Percentiles rank a stretch among this genome's conserved stretches.
phyloP scores from a whole-genome alignment of 2,888 invertebrate species.

The Polia nebulosa region DNA sequence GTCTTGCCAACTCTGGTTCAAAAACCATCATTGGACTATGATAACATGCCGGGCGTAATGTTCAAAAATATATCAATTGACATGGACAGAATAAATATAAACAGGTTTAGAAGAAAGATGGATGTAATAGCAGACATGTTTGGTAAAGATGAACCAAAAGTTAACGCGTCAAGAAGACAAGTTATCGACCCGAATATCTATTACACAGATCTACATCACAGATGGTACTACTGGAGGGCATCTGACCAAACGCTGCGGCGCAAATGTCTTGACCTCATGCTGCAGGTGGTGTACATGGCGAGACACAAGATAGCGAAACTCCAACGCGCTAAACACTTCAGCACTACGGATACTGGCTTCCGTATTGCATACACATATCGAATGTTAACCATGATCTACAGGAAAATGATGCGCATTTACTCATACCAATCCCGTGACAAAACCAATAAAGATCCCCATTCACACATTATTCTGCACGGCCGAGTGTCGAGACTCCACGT shows the following conservation, averaged over 20 bases:
- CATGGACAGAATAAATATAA: slow-evolving; percentile 41
- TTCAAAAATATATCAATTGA: slow-evolving; percentile 45
- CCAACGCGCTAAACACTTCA: slow-evolving; percentile 1
- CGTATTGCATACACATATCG: slow-evolving; percentile 37
- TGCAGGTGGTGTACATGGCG: slow-evolving; percentile 47
- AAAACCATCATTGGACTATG: slow-evolving; percentile 23
- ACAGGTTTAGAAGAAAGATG: slow-evolving; percentile 45
- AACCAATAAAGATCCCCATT: rapidly evolving
- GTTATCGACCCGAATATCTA: no score
- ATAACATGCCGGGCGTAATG: not conserved
- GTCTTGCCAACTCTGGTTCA: slow-evolving; percentile 38
- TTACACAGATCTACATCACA: no score
- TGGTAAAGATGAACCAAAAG: slow-evolving; percentile 12
- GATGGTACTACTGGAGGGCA: rapidly evolving
- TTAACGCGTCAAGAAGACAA: slow-evolving; percentile 38
- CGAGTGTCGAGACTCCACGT: slow-evolving; percentile 42
- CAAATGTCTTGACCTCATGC: slow-evolving; percentile 34
- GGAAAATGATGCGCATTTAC: slow-evolving; percentile 15
- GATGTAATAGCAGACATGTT: slow-evolving; percentile 17
- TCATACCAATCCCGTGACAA: rapidly evolving
- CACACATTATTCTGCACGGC: slow-evolving; percentile 27
- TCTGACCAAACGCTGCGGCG: not conserved
- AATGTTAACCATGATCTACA: not conserved
- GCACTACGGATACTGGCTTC: slow-evolving; percentile 16
- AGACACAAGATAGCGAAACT: slow-evolving; percentile 42